Base-by-base conservation (phyloP, 2,888 invertebrate species). In the Spicauda simplicius region DNA sequence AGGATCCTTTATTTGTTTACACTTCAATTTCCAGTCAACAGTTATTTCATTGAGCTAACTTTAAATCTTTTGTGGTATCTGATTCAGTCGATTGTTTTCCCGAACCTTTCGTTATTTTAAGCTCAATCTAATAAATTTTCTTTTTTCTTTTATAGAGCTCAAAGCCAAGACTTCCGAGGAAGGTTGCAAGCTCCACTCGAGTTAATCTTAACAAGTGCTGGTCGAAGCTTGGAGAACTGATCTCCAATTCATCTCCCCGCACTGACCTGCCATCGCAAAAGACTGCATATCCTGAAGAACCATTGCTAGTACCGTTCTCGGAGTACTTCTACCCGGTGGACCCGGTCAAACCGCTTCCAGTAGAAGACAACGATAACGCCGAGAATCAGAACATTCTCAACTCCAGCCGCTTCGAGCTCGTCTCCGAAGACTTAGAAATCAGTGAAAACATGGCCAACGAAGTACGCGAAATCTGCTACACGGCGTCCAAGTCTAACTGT, bases 201-300 rank as follows among this genome's bases (percentile, higher is more conserved):
- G 94, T 95, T 81, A 95, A 95, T 82, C 89, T 95, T 72, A 95
- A 95, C 86, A 92, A 93, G 83, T 95, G 95, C 83, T 95, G 95
- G 95, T 92, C 94, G 72, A 94, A 94, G 81, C 94, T 95, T 72
- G 95, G 95, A 76, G 93, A 93, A 71, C 83, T 94, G 73, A 91
- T 94, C 80, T 90, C 93, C 75, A 90, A 93, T 74, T 78, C 90
- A 41, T 82, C 87, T 69, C 86, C 91, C 1, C 87, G 87, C 78
- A 75, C 88, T 82, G 87, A 91, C 85, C 90, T 92, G 82, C 90
- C 90, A 87, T 89, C 88, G 80, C 85, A 88, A 76, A 91, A 91
- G 87, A 89, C 90, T 88, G 90, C 83, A 73, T 87, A 88, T 76
- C 77, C 84, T 72, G 91, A 90, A 74, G 91, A 91, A 79, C 91